phyloP scores from a whole-genome alignment of 2,888 invertebrate species.

The Himalopsyche tibetana region DNA sequence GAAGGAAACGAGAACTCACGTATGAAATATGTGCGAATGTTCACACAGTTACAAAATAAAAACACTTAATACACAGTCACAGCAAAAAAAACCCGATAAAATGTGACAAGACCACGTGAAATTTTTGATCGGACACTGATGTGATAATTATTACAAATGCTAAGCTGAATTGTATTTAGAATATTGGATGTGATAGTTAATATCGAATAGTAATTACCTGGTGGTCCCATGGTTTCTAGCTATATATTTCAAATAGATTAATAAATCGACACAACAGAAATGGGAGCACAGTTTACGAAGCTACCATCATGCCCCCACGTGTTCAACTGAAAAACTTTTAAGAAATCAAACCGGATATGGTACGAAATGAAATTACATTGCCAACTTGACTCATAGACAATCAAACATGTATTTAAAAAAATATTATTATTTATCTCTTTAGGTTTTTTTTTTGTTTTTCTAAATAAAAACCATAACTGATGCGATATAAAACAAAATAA shows the following conservation, averaged over 20 bases:
- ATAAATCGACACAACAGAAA: neutral
- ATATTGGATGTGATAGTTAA: neutral
- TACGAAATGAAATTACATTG: neutral
- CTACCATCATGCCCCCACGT: slow-evolving; percentile 15
- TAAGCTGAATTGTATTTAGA: neutral
- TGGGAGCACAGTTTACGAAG: neutral
- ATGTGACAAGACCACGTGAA: neutral
- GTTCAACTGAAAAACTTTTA: neutral
- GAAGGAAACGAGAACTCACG: no score
- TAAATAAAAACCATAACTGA: no score
- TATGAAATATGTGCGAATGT: neutral
- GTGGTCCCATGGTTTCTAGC: neutral
- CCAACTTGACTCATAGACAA: neutral
- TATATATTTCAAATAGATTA: neutral
- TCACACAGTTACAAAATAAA: neutral
- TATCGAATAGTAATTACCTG: neutral
- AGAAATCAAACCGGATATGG: neutral
- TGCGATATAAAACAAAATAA: no score
- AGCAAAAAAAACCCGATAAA: neutral
- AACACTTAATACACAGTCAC: neutral
- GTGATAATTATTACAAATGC: neutral
- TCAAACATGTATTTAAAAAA: neutral
- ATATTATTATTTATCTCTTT: no score
- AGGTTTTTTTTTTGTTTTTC: no score
- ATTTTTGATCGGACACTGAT: neutral